Conservation (phyloP, 2,113 vertebrate genomes). For the Apteryx mantelli region DNA sequence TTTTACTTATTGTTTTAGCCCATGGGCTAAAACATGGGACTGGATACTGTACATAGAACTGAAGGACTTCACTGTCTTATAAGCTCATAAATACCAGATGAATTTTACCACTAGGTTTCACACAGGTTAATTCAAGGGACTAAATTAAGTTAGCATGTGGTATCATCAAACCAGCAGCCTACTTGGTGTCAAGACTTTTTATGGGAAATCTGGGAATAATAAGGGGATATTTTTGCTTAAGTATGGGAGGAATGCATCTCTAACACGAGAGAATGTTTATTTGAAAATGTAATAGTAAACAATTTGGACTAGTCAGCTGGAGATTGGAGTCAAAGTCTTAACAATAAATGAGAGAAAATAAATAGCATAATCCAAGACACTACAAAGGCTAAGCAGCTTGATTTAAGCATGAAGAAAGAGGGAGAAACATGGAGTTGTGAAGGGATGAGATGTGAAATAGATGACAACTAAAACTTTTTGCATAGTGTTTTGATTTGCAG, state of each 20-base stretch:
- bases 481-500: not conserved
- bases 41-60: not conserved
- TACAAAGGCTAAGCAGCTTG: not conserved
- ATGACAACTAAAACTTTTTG: not conserved
- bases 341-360: not conserved
- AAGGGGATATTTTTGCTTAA: not conserved
- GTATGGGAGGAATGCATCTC: not conserved
- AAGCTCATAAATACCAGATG: not conserved
- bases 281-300: not conserved
- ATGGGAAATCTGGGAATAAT: not conserved
- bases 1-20: not conserved
- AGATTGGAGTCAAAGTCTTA: not conserved
- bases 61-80: not conserved
- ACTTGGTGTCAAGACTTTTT: not conserved
- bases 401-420: not conserved
- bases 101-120: not conserved
- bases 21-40: too few relatives aligned
- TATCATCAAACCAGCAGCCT: not conserved
- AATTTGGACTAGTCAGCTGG: not conserved
- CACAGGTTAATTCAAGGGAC: not conserved
- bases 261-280: not conserved
- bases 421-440: not conserved
- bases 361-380: not conserved
- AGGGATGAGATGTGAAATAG: not conserved
- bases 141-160: not conserved